Percentiles rank a stretch among this genome's conserved stretches.
phyloP scores from a whole-genome alignment of 2,888 invertebrate species.

The Stenotaenia linearis region DNA sequence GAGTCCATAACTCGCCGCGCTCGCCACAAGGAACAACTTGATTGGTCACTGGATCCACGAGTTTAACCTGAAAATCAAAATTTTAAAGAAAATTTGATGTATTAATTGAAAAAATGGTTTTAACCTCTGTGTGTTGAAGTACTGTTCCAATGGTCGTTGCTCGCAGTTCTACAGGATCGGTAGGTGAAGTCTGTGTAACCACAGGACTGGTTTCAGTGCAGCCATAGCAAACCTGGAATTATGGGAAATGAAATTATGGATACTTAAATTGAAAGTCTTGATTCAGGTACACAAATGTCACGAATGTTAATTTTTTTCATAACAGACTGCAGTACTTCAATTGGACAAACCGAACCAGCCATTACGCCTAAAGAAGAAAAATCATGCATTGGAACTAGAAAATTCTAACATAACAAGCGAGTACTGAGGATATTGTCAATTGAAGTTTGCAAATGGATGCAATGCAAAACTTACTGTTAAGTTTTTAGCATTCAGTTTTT shows the following conservation, averaged over 20 bases:
- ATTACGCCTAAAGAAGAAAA: conserved; percentile 53
- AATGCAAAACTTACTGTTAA: conserved; percentile 44
- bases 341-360: conserved; percentile 67
- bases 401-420: too few relatives aligned
- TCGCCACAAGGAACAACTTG: conserved; percentile 61
- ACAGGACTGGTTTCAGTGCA: conserved; percentile 59
- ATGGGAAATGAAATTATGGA: too few relatives aligned
- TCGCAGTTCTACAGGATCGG: conserved; percentile 51
- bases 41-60: background rate
- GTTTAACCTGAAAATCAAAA: background rate
- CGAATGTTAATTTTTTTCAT: conserved; percentile 49
- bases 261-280: too few relatives aligned
- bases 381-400: too few relatives aligned
- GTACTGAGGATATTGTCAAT: too few relatives aligned
- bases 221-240: conserved; percentile 54
- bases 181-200: conserved; percentile 51
- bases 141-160: conserved; percentile 54
- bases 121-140: conserved; percentile 54
- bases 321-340: conserved; percentile 49
- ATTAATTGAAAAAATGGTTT: background rate
- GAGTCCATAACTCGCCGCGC: conserved; percentile 68
- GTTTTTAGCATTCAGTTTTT: conserved; percentile 49
- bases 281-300: conserved; percentile 47
- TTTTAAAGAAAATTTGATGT: background rate
- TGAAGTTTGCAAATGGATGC: too few relatives aligned